These are phyloP conservation scores for Dicranocentrus wangi DNA, from an alignment of 2,888 invertebrate genomes.

Conservation along the genomic window DNA sequence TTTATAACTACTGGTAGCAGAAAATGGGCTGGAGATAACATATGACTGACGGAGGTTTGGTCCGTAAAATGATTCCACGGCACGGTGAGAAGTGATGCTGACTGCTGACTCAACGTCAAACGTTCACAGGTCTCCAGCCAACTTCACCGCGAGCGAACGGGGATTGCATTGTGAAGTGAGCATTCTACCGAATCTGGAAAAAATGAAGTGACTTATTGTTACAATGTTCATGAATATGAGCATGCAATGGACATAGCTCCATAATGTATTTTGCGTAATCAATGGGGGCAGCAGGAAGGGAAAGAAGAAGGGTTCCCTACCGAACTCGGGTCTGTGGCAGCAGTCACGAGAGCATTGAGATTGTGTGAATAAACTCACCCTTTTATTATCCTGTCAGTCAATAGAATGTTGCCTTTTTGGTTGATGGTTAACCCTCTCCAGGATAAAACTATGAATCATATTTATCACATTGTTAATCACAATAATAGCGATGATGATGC, in stretches of 20 bases:
- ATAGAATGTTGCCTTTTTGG: slow-evolving; percentile 44
- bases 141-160: too few species aligned
- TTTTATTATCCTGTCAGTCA: slow-evolving; percentile 61
- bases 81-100: slow-evolving; percentile 37
- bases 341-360: too few species aligned
- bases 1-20: slow-evolving; percentile 34
- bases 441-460: slow-evolving; percentile 50
- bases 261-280: too few species aligned
- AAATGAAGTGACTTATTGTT: slow-evolving; percentile 49
- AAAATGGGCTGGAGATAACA: too few species aligned
- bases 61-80: too few species aligned
- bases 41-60: too few species aligned
- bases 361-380: slow-evolving; percentile 47
- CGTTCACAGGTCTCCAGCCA: too few species aligned
- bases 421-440: slow-evolving; percentile 13
- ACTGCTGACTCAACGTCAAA: slow-evolving; percentile 22
- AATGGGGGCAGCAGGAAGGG: too few species aligned
- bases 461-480: slow-evolving; percentile 53
- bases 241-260: too few species aligned
- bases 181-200: slow-evolving; percentile 24
- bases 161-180: not conserved
- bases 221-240: too few species aligned
- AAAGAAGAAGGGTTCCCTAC: not conserved
- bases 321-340: slow-evolving; percentile 8
- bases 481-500: slow-evolving; percentile 21